Evolutionary conservation across 2,797 vertebrate genomes (phyloP), one percentile per base, ranked within the genome.

Genomic region (Anolis apletophallus): DNA sequence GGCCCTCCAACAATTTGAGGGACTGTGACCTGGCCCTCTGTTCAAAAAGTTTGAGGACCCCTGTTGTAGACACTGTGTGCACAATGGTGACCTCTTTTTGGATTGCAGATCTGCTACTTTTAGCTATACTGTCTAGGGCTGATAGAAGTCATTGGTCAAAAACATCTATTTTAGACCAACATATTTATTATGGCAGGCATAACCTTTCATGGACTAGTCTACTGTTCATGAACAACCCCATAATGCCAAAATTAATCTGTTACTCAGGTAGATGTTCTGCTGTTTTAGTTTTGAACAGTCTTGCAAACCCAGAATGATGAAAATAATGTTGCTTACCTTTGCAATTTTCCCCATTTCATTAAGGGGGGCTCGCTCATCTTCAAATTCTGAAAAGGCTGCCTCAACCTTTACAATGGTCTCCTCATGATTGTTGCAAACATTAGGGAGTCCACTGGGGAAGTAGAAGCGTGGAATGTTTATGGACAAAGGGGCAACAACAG

Each of bases 401-500:
- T 99, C 98, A 64, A 98, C 94, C 94, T 97, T 97, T 91, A 95
- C 90, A 79, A 99, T 97, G 95, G 96, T 96, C 67, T 98, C 96
- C n/a, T 99, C 98, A 46, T 97, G 97, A 95, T 97, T 98, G 92
- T 89, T 86, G 88, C 93, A 95, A 94, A 97, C 88, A 94, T 95
- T 97, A 0, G 98, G 98, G 84, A 99, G 97, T 94, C 99, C 99
- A 94, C 97, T 97, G 86, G 99, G 99, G 96, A 98, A 99, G 97
- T 99, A 99, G 97, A 99, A 99, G 95, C 96, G 98, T 98, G 99
- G 99, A 99, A 99, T 99, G 99, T 99, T 98, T 97, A 98, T 89
- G 77, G 98, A 97, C 88, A 98, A 94, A 34, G 97, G 94, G 83
- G 97, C 95, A 89, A 95, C 97, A 86, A 97, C 96, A 88, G 89